Evolutionary conservation across 1,140 invertebrate species (phyloP), one percentile per base, ranked within the genome.

Genomic region (Drosophila willistoni): DNA sequence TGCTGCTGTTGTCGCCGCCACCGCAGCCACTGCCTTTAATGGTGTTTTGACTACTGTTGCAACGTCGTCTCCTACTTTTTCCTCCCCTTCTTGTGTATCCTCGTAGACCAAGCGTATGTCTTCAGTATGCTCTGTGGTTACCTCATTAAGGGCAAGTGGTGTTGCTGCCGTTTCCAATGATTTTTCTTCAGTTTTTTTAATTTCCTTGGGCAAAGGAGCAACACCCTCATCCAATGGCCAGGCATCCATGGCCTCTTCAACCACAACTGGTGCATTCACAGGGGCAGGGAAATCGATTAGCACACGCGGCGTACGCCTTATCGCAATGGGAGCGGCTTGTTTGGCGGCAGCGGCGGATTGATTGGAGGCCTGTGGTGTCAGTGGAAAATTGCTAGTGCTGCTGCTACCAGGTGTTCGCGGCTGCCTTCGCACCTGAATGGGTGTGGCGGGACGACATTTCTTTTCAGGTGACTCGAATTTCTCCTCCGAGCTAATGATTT

Each of bases 81-180:
- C 14, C 17, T 71, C 63, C 17, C 82, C 87, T 68, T 82, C 71
- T 65, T 86, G 74, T 1, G 90, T 90, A 14, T 95, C 95, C 73
- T 95, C 95, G 59, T 95, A 94, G 61, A 95, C 93, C 57, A 96
- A 91, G 79, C 95, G 94, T 33, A 96, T 95, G 75, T 96, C 95
- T 90, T 95, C 94, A 10, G 93, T 94, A 55, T 72, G 75, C 36
- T 93, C 92, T 25, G 61, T 64, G 7, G 84, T 90, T 34, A 36
- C 63, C 19, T 93, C 93, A 71, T 93, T 93, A 51, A 93, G 92
- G 0, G 91, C 64, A 55, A 91, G 82, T 2, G 72, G 56, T 6
- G 68, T 47, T 71, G 75, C 66, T 12, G 68, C 59, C 84, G 91
- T 73, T 80, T 92, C 7, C 17, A 3, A 29, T 72, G 17, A 71